Conservation (phyloP, 2,113 vertebrate species). For the Brachypteracias leptosomus region DNA sequence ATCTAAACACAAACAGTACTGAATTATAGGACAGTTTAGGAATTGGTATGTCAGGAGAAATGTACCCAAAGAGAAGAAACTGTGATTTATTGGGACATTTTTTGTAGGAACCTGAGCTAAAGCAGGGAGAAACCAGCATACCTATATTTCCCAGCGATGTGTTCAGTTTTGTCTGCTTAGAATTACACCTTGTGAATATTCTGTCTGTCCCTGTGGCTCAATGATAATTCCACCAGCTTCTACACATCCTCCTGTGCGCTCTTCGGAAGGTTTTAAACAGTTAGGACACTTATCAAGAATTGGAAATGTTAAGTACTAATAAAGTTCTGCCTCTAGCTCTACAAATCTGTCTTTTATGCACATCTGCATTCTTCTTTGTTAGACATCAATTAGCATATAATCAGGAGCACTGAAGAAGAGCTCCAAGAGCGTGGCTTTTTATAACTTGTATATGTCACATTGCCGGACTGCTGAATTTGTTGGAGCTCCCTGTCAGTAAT, state of each 20-base stretch:
- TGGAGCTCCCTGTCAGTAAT: not conserved
- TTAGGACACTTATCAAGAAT: not conserved
- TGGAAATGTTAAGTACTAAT: not conserved
- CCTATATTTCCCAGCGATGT: not conserved
- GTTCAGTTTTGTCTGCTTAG: not conserved
- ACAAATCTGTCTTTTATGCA: not conserved
- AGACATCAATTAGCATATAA: not conserved
- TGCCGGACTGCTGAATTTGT: not conserved
- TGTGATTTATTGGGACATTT: not conserved
- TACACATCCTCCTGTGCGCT: not conserved
- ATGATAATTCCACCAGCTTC: not conserved
- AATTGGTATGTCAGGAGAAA: not conserved
- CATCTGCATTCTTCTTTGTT: not conserved
- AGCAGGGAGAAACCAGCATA: not conserved
- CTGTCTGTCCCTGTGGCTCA: not conserved
- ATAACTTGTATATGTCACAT: not conserved
- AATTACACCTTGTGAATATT: not conserved
- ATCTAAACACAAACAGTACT: not conserved
- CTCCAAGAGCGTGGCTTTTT: not conserved
- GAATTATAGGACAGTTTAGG: not conserved
- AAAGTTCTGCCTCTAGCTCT: not conserved
- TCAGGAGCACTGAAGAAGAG: not conserved
- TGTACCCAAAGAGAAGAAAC: not conserved
- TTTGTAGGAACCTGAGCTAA: not conserved
- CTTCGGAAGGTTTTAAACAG: not conserved